phyloP scores from a whole-genome alignment of 2,797 vertebrate genomes.

The Clangula hyemalis region DNA sequence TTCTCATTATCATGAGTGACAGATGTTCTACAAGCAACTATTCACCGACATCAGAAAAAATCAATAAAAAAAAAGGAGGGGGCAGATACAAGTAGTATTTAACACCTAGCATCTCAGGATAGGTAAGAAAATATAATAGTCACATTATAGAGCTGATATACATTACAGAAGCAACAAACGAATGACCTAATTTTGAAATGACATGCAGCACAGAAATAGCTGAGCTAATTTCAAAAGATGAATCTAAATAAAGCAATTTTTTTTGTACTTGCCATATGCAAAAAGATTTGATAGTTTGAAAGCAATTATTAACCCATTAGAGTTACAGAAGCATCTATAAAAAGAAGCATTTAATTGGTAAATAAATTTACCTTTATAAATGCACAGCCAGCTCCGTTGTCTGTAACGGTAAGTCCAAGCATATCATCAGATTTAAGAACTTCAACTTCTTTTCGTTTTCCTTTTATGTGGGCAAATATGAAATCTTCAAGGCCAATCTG shows the following conservation, averaged over 20 bases:
- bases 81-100: constrained; percentile 16
- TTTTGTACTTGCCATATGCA: background rate
- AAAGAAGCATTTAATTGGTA: background rate
- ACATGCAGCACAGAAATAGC: constrained; percentile 5
- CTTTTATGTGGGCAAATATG: constrained; percentile 95
- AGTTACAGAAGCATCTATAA: background rate
- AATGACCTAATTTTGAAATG: constrained; percentile 22
- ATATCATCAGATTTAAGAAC: constrained; percentile 89
- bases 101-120: constrained; percentile 16
- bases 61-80: background rate
- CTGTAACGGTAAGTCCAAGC: constrained; percentile 95
- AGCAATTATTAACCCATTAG: background rate
- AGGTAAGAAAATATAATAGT: background rate
- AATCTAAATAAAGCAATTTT: constrained; percentile 1
- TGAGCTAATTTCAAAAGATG: background rate
- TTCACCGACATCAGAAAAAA: constrained; percentile 42
- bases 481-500: constrained; percentile 98
- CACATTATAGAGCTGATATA: constrained; percentile 18
- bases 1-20: constrained; percentile 11
- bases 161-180: background rate
- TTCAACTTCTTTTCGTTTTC: constrained; percentile 91
- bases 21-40: background rate
- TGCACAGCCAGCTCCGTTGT: constrained; percentile 91
- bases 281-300: background rate
- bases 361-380: constrained; percentile 92